Conservation (phyloP, 2,797 vertebrate genomes). For the Etheostoma perlongum region DNA sequence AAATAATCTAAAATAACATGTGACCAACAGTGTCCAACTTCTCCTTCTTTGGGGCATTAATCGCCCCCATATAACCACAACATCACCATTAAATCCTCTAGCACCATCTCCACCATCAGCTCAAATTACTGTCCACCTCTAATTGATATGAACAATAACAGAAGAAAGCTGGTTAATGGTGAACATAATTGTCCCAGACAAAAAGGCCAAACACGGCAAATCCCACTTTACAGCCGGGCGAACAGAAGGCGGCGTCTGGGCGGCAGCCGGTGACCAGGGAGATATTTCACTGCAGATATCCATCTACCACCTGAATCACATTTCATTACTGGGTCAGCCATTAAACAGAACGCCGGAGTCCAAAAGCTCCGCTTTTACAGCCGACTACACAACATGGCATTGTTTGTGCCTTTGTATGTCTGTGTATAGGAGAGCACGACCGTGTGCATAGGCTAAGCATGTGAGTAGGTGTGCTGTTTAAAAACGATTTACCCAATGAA, state of each 20-base stretch:
- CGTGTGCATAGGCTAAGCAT: neutral
- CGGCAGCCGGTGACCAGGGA: conserved; percentile 55
- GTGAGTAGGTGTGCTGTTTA: neutral
- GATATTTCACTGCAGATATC: conserved; percentile 72
- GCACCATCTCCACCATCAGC: conserved; percentile 86
- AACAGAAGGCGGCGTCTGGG: conserved; percentile 73
- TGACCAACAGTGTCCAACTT: conserved; percentile 1
- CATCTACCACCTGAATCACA: conserved; percentile 74
- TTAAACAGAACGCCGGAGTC: conserved; percentile 37
- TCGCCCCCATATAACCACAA: conserved; percentile 57
- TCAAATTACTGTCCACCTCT: conserved; percentile 88
- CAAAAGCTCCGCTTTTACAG: conserved; percentile 33
- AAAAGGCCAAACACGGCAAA: conserved; percentile 75
- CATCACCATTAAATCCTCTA: conserved; percentile 79
- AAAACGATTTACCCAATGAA: neutral
- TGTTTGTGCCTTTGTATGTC: neutral
- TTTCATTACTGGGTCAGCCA: conserved; percentile 64
- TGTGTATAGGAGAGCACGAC: neutral
- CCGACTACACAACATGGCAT: conserved; percentile 2
- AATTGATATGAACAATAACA: conserved; percentile 90
- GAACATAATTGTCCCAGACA: conserved; percentile 80
- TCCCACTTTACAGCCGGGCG: conserved; percentile 65
- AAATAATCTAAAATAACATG: neutral
- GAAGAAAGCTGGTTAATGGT: conserved; percentile 89
- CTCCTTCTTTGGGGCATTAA: conserved; percentile 47